Evolutionary conservation across 2,113 vertebrate genomes (phyloP).

Genomic region (Psittacus erithacus): DNA sequence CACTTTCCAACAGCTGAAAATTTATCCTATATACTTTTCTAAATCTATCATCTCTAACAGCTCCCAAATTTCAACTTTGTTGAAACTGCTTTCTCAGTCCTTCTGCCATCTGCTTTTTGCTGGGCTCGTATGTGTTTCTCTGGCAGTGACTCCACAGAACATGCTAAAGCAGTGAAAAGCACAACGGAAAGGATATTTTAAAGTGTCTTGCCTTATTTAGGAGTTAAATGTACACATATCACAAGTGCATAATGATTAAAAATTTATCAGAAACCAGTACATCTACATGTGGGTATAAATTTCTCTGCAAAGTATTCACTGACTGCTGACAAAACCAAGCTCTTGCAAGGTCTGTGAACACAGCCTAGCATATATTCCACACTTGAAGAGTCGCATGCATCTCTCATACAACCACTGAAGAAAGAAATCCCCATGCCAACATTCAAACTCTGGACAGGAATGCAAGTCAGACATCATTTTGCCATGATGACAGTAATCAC

Average conservation of each 20-base stretch:
- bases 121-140: neutral
- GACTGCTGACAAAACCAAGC: neutral
- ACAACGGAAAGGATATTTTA: neutral
- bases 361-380: neutral
- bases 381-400: neutral
- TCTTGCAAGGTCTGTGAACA: neutral
- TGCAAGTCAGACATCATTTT: constrained; percentile 59
- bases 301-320: neutral
- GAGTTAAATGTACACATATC: neutral
- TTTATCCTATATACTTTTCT: neutral
- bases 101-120: neutral
- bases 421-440: constrained; percentile 76
- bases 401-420: neutral
- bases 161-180: neutral
- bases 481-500: constrained; percentile 37
- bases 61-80: neutral
- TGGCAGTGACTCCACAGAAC: neutral
- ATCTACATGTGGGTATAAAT: neutral
- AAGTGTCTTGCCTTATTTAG: neutral
- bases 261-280: neutral
- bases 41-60: neutral
- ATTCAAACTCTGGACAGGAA: constrained; percentile 45
- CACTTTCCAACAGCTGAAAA: neutral
- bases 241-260: neutral
- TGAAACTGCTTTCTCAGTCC: neutral